phyloP scores from a whole-genome alignment of 2,888 invertebrate genomes.

The Diadromus collaris region DNA sequence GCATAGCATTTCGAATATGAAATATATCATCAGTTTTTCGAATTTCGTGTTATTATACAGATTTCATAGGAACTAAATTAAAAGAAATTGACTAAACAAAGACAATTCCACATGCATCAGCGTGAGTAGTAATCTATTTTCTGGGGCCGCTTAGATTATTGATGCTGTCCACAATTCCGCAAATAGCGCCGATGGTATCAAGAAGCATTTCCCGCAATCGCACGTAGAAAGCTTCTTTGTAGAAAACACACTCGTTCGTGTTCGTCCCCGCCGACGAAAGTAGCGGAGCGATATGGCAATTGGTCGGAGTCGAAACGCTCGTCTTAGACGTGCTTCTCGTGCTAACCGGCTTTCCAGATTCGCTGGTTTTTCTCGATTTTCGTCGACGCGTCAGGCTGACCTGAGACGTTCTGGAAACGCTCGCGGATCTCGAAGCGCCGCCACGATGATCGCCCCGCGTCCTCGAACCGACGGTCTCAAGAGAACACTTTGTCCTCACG shows the following conservation, averaged over 20 bases:
- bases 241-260: conserved; percentile 46
- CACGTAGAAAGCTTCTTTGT: conserved; percentile 67
- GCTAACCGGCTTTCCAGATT: conserved; percentile 9
- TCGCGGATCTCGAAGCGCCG: conserved; percentile 32
- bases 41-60: background rate
- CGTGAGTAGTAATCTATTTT: conserved; percentile 32
- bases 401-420: conserved; percentile 16
- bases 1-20: too few species aligned
- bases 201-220: conserved; percentile 65
- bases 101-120: background rate
- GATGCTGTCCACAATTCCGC: conserved; percentile 67
- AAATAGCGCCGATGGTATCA: conserved; percentile 63
- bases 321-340: conserved; percentile 12
- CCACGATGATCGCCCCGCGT: conserved; percentile 6
- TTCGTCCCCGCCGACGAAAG: background rate
- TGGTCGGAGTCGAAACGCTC: conserved; percentile 25
- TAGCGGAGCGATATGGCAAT: background rate
- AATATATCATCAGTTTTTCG: background rate
- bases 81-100: background rate
- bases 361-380: conserved; percentile 16
- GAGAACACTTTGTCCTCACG: conserved; percentile 44
- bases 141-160: conserved; percentile 63
- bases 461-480: background rate
- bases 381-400: conserved; percentile 28
- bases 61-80: too few species aligned